phyloP scores from a whole-genome alignment of 2,888 invertebrate species.

The Lamellibrachia satsuma region DNA sequence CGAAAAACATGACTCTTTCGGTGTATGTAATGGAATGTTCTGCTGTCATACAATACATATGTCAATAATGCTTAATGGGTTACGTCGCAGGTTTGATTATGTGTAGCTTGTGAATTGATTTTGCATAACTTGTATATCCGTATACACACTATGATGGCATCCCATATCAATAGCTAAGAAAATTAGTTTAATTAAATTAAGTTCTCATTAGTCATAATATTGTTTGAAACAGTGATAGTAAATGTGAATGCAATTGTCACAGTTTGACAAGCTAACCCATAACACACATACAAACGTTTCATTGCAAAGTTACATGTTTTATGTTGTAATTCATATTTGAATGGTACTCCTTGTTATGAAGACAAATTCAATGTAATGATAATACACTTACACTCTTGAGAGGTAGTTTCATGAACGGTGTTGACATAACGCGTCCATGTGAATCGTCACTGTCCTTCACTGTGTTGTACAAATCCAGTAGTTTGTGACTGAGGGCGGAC shows the following conservation, averaged over 20 bases:
- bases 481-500: conserved; percentile 72
- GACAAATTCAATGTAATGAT: not conserved
- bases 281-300: not conserved
- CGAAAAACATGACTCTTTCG: conserved; percentile 40
- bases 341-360: not conserved
- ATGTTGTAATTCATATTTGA: not conserved
- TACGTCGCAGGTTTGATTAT: no score
- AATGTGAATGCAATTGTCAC: no score
- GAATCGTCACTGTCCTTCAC: conserved; percentile 88
- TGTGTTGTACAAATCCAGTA: conserved; percentile 86
- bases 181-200: not conserved
- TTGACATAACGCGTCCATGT: conserved; percentile 83
- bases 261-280: conserved; percentile 27
- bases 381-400: conserved; percentile 76
- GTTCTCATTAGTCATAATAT: not conserved
- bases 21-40: not conserved
- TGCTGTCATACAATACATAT: not conserved
- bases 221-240: no score
- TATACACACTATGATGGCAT: no score
- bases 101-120: no score
- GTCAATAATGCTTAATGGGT: no score
- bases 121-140: no score
- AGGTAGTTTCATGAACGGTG: conserved; percentile 94
- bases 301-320: not conserved
- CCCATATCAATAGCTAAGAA: no score